Evolutionary conservation across 1,140 invertebrate species (phyloP).

Genomic region (Saxidomus purpurata): DNA sequence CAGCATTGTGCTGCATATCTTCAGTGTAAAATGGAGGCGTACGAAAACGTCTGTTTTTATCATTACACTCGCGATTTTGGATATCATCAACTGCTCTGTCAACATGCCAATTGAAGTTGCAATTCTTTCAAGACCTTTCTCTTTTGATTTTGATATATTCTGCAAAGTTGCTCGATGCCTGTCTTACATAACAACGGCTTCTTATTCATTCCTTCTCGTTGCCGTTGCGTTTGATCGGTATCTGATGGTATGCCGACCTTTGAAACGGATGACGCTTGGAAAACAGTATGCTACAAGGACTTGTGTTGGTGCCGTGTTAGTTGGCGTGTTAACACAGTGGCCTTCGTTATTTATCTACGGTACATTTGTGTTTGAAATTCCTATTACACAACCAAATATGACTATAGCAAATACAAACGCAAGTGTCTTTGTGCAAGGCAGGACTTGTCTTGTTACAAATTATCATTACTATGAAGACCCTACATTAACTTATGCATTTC

Average conservation of each 20-base stretch:
- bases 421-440: not conserved
- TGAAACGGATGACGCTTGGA: conserved; percentile 35
- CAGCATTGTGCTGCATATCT: conserved; percentile 39
- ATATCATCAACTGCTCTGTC: conserved; percentile 46
- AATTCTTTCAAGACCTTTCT: conserved; percentile 29
- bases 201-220: conserved; percentile 54
- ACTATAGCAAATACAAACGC: not conserved
- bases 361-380: not conserved
- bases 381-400: not conserved
- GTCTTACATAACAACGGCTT: conserved; percentile 40
- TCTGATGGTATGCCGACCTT: conserved; percentile 47
- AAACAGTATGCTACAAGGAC: conserved; percentile 25
- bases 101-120: conserved; percentile 53
- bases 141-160: conserved; percentile 46
- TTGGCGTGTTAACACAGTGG: conserved; percentile 27
- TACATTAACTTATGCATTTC: conserved; percentile 30
- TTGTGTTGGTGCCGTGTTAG: conserved; percentile 4
- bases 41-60: conserved; percentile 56
- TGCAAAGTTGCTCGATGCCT: conserved; percentile 34
- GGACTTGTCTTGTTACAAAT: conserved; percentile 46
- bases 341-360: conserved; percentile 44
- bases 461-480: conserved; percentile 32
- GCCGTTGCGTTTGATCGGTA: conserved; percentile 53
- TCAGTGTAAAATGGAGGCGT: conserved; percentile 38
- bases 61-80: conserved; percentile 24